These are phyloP conservation scores for Himalopsyche anomala DNA, from an alignment of 2,888 invertebrate genomes.

Conservation along the genomic window DNA sequence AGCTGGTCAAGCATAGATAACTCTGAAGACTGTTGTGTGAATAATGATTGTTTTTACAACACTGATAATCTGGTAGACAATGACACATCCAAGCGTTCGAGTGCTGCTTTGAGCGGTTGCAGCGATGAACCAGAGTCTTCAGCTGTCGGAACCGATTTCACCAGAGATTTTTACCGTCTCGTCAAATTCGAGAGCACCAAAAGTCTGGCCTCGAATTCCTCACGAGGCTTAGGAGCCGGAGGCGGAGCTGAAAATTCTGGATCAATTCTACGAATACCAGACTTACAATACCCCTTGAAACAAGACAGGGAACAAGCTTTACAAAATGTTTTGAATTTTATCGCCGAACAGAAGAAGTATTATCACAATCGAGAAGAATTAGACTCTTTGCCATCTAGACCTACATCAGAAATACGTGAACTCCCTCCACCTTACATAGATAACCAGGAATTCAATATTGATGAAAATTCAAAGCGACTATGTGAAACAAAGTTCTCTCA, in stretches of 20 bases:
- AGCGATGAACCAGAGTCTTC: conserved; percentile 82
- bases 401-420: conserved; percentile 78
- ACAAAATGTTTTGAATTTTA: conserved; percentile 85
- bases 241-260: conserved; percentile 75
- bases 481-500: conserved; percentile 65
- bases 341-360: conserved; percentile 87
- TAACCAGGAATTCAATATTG: conserved; percentile 68
- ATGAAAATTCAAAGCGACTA: conserved; percentile 64
- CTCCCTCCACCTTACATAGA: conserved; percentile 75
- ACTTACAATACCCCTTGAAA: conserved; percentile 73
- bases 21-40: conserved; percentile 65
- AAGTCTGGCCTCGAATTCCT: conserved; percentile 86
- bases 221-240: conserved; percentile 78
- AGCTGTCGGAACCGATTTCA: conserved; percentile 84
- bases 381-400: conserved; percentile 77
- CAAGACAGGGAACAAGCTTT: conserved; percentile 83
- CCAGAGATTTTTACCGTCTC: conserved; percentile 87
- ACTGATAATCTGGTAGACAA: conserved; percentile 75
- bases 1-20: conserved; percentile 79
- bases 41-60: conserved; percentile 66
- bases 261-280: conserved; percentile 71
- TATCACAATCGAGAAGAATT: conserved; percentile 79
- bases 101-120: conserved; percentile 81
- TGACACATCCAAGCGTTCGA: conserved; percentile 83
- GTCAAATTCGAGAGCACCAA: conserved; percentile 89